Conservation (phyloP, 1,140 invertebrate genomes). For the Philopotamus ludificatus region DNA sequence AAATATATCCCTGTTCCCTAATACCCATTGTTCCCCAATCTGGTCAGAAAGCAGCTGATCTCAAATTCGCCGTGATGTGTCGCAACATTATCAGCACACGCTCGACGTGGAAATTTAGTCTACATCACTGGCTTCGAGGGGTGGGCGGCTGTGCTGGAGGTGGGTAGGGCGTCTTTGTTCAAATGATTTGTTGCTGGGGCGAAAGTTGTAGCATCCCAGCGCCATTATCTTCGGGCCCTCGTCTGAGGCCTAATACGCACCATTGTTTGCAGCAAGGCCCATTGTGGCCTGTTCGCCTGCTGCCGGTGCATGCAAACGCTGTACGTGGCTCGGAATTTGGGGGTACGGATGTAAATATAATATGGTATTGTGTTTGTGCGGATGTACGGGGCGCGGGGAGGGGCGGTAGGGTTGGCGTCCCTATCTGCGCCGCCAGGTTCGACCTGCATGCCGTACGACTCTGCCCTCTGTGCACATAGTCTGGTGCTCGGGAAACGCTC, state of each 20-base stretch:
- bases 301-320: background rate
- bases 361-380: constrained; percentile 17
- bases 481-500: too few species aligned
- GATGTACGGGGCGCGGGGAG: constrained; percentile 4
- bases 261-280: constrained; percentile 8
- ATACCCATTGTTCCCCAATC: too few species aligned
- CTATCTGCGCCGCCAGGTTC: background rate
- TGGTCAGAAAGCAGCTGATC: too few species aligned
- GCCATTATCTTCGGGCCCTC: constrained; percentile 12
- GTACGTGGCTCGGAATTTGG: constrained; percentile 6
- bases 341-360: constrained; percentile 13
- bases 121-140: too few species aligned
- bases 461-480: too few species aligned
- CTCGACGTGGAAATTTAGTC: background rate
- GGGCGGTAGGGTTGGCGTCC: too few species aligned
- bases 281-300: background rate
- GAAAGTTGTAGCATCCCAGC: constrained; percentile 3
- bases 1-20: background rate
- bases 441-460: background rate
- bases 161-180: background rate
- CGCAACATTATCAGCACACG: background rate
- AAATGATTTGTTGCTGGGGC: constrained; percentile 13
- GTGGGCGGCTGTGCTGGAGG: background rate
- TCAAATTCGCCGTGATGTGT: too few species aligned
- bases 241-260: background rate